phyloP scores from a whole-genome alignment of 2,797 vertebrate species.

The Gallinago nigripennis region DNA sequence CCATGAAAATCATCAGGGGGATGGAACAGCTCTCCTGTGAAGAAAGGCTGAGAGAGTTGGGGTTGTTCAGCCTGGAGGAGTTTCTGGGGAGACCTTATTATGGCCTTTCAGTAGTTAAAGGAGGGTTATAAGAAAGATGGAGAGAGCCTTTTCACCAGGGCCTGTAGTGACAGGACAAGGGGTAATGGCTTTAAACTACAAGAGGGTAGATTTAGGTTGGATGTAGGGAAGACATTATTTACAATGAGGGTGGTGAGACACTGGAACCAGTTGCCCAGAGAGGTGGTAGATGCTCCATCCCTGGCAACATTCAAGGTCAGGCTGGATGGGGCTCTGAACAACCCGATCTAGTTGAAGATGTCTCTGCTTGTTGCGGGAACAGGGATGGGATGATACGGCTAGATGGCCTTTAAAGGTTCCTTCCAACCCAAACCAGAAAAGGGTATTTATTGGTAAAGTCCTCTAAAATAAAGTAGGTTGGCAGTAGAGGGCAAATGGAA shows the following conservation, averaged over 20 bases:
- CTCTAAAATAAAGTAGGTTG: not conserved
- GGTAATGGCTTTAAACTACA: not conserved
- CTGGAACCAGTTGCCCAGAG: not conserved
- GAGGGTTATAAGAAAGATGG: not conserved
- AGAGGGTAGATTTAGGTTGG: not conserved
- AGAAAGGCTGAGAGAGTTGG: not conserved
- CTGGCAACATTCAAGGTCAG: not conserved
- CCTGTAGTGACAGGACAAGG: not conserved
- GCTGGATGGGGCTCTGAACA: not conserved
- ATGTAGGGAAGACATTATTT: not conserved
- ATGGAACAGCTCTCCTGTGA: not conserved
- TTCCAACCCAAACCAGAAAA: not conserved
- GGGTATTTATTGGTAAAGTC: not conserved
- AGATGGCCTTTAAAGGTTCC: not conserved
- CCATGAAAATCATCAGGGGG: not conserved
- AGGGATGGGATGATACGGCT: too few species aligned
- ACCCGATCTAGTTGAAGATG: not conserved
- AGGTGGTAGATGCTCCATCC: not conserved
- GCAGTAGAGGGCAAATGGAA: not conserved
- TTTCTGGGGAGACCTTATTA: not conserved
- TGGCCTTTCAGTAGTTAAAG: not conserved
- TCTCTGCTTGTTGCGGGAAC: not conserved
- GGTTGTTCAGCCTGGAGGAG: not conserved
- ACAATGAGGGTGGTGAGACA: rapidly evolving
- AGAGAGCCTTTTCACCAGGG: not conserved